phyloP scores from a whole-genome alignment of 2,797 vertebrate species.

The Cyprinodon diabolis region DNA sequence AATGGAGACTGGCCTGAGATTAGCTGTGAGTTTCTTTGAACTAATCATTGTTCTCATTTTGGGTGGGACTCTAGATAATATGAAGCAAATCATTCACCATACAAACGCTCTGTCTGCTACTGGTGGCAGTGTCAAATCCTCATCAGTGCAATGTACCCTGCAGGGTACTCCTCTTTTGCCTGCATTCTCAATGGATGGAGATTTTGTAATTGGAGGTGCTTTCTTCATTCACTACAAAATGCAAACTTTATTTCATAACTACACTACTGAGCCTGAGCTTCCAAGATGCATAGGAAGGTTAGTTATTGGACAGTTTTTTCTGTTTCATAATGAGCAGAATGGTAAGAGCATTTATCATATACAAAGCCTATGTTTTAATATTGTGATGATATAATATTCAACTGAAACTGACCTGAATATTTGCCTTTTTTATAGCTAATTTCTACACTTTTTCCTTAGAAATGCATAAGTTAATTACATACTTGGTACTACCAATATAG shows the following conservation, averaged over 20 bases:
- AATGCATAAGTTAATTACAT: too few relatives aligned
- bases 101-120: not conserved
- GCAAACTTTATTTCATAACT: slow-evolving; percentile 48
- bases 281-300: slow-evolving; percentile 49
- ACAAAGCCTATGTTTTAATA: not conserved
- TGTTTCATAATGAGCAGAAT: not conserved
- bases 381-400: too few relatives aligned
- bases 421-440: too few relatives aligned
- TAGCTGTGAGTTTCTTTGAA: slow-evolving; percentile 25
- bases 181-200: slow-evolving; percentile 57
- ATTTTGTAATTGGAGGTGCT: slow-evolving; percentile 65
- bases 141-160: slow-evolving; percentile 39
- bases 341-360: not conserved
- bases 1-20: not conserved
- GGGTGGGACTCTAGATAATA: not conserved
- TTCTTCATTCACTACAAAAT: slow-evolving; percentile 56
- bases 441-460: too few relatives aligned
- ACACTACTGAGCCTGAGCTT: slow-evolving; percentile 32
- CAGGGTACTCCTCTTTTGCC: slow-evolving; percentile 27
- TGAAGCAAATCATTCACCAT: not conserved
- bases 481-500: too few relatives aligned
- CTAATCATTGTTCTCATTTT: slow-evolving; percentile 17
- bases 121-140: not conserved
- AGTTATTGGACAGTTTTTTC: not conserved
- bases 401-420: too few relatives aligned